Conservation (phyloP, 2,797 vertebrate genomes). For the Melanotaenia pygmaea region DNA sequence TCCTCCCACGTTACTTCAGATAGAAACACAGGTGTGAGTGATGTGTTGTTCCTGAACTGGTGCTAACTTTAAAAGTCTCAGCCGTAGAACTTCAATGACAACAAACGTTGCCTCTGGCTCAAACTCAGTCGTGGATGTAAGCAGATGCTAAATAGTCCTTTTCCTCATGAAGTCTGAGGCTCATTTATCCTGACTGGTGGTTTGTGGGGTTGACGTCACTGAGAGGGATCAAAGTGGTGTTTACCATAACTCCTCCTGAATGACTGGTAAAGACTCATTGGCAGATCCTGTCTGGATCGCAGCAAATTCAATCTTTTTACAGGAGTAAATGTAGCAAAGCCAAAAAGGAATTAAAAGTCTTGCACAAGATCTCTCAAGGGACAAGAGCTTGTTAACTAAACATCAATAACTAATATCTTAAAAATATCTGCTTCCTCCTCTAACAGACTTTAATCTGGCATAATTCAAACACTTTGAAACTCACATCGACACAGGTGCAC, state of each 20-base stretch:
- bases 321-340: neutral
- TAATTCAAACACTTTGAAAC: slow-evolving; percentile 28
- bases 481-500: slow-evolving; percentile 43
- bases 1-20: slow-evolving; percentile 28
- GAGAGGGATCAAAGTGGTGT: slow-evolving; percentile 47
- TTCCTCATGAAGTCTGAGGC: slow-evolving; percentile 19
- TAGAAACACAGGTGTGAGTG: slow-evolving; percentile 54
- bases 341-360: neutral
- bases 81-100: slow-evolving; percentile 42
- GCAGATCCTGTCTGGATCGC: slow-evolving; percentile 34
- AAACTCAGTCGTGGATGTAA: slow-evolving; percentile 24
- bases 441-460: slow-evolving; percentile 25
- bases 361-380: neutral
- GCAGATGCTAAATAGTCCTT: slow-evolving; percentile 31
- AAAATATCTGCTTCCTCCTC: slow-evolving; percentile 3
- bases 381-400: neutral
- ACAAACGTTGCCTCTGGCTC: slow-evolving; percentile 54
- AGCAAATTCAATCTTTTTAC: slow-evolving; percentile 13
- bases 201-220: slow-evolving; percentile 38
- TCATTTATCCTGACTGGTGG: slow-evolving; percentile 48
- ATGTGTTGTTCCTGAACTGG: slow-evolving; percentile 49
- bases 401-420: neutral
- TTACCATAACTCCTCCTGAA: slow-evolving; percentile 41
- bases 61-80: slow-evolving; percentile 57
- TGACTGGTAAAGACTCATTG: slow-evolving; percentile 21